Evolutionary conservation across 2,888 invertebrate species (phyloP).

Genomic region (Chrysina gloriosa): DNA sequence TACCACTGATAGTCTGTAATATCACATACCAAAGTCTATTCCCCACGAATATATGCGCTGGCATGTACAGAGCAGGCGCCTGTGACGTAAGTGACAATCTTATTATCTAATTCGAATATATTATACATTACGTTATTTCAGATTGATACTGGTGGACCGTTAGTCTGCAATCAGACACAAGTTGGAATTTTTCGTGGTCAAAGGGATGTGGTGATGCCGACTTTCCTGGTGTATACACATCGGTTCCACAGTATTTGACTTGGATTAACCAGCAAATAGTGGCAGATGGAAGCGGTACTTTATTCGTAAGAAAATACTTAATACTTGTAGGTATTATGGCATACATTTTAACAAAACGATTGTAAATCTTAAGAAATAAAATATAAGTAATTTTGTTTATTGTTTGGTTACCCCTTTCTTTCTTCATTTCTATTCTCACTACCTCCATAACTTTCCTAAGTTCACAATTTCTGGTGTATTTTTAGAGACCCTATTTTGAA

Average conservation of each 20-base stretch:
- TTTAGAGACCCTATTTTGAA: too few species aligned
- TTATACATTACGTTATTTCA: constrained; percentile 41
- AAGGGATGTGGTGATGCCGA: constrained; percentile 49
- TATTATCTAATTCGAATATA: neutral
- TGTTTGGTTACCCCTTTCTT: neutral
- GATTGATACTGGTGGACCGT: constrained; percentile 52
- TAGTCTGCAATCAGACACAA: constrained; percentile 45
- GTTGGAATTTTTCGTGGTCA: constrained; percentile 53
- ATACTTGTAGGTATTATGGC: neutral
- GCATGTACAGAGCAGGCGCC: constrained; percentile 45
- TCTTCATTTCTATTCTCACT: too few species aligned
- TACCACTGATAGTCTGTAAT: constrained; percentile 1
- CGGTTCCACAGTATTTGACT: constrained; percentile 43
- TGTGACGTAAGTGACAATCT: constrained; percentile 45
- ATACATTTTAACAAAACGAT: neutral
- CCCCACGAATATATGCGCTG: constrained; percentile 49
- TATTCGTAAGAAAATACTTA: neutral
- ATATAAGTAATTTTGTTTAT: neutral
- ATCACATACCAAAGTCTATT: constrained; percentile 28
- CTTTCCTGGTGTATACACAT: constrained; percentile 52
- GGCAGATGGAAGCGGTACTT: neutral
- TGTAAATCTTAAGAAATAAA: neutral
- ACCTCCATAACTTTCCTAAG: too few species aligned
- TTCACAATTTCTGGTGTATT: too few species aligned
- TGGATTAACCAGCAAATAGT: constrained; percentile 42